These are phyloP conservation scores for Iselma pallidipennis DNA, from an alignment of 2,888 invertebrate species.

Conservation along the genomic window DNA sequence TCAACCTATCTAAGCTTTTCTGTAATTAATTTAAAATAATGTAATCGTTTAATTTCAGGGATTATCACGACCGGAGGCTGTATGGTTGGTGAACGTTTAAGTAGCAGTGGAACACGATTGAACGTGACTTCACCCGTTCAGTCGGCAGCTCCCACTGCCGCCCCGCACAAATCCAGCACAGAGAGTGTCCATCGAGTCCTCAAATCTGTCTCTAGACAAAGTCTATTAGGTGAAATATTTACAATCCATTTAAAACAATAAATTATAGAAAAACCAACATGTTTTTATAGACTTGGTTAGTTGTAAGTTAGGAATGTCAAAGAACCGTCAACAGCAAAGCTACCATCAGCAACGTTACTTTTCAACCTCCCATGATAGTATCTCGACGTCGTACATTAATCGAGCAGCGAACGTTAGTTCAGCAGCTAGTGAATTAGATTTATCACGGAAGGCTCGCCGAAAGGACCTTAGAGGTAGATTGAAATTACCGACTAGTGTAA, in stretches of 20 bases:
- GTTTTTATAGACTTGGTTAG: constrained; percentile 74
- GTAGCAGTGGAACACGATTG: constrained; percentile 60
- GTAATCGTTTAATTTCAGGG: constrained; percentile 43
- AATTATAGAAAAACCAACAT: too few relatives aligned
- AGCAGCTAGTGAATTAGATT: constrained; percentile 76
- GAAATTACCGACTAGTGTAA: constrained; percentile 64
- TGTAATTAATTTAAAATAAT: neutral
- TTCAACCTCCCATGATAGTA: constrained; percentile 74
- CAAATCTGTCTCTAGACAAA: constrained; percentile 65
- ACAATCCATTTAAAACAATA: neutral
- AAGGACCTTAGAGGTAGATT: constrained; percentile 65
- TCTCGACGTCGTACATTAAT: constrained; percentile 64
- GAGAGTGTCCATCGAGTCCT: constrained; percentile 57
- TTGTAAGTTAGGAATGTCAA: constrained; percentile 74
- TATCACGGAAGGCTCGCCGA: constrained; percentile 71
- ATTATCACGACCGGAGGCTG: constrained; percentile 56
- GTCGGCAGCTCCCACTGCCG: constrained; percentile 44
- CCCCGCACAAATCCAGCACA: constrained; percentile 54
- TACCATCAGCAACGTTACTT: constrained; percentile 60
- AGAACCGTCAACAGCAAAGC: constrained; percentile 56
- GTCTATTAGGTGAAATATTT: constrained; percentile 61
- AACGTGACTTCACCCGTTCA: constrained; percentile 57
- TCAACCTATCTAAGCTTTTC: too few relatives aligned
- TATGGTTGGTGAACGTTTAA: constrained; percentile 61
- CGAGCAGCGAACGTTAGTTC: constrained; percentile 65